Conservation (phyloP, 2,113 vertebrate genomes). For the Pagrus major region DNA sequence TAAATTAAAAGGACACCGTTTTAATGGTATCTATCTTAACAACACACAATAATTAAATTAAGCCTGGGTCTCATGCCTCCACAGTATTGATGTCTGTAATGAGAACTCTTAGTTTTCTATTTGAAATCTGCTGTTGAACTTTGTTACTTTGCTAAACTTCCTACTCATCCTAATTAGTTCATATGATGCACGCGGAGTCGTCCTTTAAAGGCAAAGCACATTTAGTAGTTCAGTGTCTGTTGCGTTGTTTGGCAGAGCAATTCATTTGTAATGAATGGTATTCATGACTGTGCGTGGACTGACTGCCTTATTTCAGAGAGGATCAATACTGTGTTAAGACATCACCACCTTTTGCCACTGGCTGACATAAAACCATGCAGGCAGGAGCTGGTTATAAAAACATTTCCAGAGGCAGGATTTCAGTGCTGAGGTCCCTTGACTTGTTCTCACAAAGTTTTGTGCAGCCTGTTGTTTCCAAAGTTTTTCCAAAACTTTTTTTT, state of each 20-base stretch:
- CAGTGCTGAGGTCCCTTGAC: not conserved
- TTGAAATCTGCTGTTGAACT: constrained; percentile 1
- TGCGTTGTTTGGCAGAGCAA: constrained; percentile 20
- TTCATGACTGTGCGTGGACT: constrained; percentile 57
- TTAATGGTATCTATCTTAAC: not conserved
- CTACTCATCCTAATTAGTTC: not conserved
- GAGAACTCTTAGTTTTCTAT: constrained; percentile 18
- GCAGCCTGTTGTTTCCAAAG: not conserved
- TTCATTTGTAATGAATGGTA: constrained; percentile 62
- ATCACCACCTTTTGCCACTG: constrained; percentile 43
- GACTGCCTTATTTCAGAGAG: constrained; percentile 55
- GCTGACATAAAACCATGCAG: constrained; percentile 35
- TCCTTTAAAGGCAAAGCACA: constrained; percentile 42
- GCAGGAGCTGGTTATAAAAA: constrained; percentile 30
- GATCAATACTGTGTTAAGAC: constrained; percentile 68
- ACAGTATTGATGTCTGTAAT: not conserved
- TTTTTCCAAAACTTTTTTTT: no score
- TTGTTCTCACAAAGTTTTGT: not conserved
- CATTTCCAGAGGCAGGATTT: not conserved
- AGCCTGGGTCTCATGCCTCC: not conserved
- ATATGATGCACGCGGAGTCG: not conserved
- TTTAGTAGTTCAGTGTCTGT: constrained; percentile 19
- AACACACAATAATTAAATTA: constrained; percentile 27
- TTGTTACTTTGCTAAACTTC: constrained; percentile 14
- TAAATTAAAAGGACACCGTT: constrained; percentile 14